Base-by-base conservation (phyloP, 2,888 invertebrate genomes). In the Agonum fuliginosum region DNA sequence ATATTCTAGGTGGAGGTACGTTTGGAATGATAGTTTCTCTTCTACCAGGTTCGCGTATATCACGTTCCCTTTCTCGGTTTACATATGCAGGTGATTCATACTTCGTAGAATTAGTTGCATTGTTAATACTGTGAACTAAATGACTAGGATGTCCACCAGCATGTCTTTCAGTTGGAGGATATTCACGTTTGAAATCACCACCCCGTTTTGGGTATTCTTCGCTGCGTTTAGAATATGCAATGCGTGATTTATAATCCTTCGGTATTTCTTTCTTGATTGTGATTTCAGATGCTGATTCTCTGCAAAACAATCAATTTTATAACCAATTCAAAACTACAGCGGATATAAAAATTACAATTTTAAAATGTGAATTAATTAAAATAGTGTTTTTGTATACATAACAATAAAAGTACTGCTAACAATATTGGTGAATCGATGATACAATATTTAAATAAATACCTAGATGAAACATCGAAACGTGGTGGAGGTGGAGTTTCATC, bases 401-500 rank as follows among this genome's bases (percentile, higher is more conserved):
- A n/a, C n/a, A n/a, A n/a, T n/a, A n/a, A n/a, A n/a, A n/a, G n/a
- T n/a, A n/a, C n/a, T n/a, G n/a, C n/a, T 62, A 14, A 62, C 30
- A 30, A 58, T n/a, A 27, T 58, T 24, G 19, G 24, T 27, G 27
- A 51, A 20, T 51, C n/a, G 20, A 22, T 51, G 24, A n/a, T 27
- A 58, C 17, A 58, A 30, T 58, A 58, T 14, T 8, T 8, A 62
- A n/a, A 78, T 70, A 79, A 78, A 41, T 82, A 83, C 83, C 82
- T 81, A 79, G 88, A 83, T 4, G 87, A 81, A 83, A 89, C 83
- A 81, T 91, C 90, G 84, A 90, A 90, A 46, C 90, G 88, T 30
- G 90, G 90, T 78, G 90, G 89, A 69, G 90, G 89, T 46, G 91
- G 90, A 54, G 90, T 88, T 81, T 90, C 90, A 81, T 89, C 90